Base-by-base conservation (phyloP, 2,888 invertebrate genomes). In the Euzophera pinguis region DNA sequence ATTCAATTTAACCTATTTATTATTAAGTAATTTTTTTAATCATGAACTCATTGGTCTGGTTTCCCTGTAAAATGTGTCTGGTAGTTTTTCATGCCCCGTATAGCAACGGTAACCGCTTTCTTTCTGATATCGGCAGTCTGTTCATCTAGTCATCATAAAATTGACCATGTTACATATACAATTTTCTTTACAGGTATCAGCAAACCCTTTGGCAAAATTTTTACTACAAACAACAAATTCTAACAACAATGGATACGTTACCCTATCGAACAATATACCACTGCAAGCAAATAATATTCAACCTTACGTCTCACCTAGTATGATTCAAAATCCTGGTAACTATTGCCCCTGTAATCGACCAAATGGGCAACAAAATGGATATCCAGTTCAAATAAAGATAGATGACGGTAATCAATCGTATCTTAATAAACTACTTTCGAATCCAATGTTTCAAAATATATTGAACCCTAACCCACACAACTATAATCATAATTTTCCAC, bases 181-280 rank as follows among this genome's bases (percentile, higher is more conserved):
- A n/a, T 29, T 34, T 16, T 34, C 16, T 37, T 80, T 79, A 1
- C 77, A 84, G 84, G 72, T 73, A 16, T 62, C 71, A 27, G 61
- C 73, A 50, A 75, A 77, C 59, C 75, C 65, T 35, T 50, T 66
- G n/a, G 55, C 60, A n/a, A 60, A 67, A 38, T 58, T 71, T 42
- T 55, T 67, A 7, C 32, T 63, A 12, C 71, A 66, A 59, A 53
- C 62, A 42, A 69, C 62, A 41, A 54, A 52, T 35, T 53, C 48
- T 34, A 58, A 53, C 7, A 55, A 55, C 32, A 55, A 53, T 47
- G 43, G 52, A 38, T 63, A 62, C 54, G 62, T 55, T 27, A 57
- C 45, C 50, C 59, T 58, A 38, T 64, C 64, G 4, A 16, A 37
- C 53, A 7, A 38, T 35, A 5, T 53, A 55, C 43, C 62, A 62